phyloP scores from a whole-genome alignment of 2,888 invertebrate genomes.

The Subacronicta megacephala region DNA sequence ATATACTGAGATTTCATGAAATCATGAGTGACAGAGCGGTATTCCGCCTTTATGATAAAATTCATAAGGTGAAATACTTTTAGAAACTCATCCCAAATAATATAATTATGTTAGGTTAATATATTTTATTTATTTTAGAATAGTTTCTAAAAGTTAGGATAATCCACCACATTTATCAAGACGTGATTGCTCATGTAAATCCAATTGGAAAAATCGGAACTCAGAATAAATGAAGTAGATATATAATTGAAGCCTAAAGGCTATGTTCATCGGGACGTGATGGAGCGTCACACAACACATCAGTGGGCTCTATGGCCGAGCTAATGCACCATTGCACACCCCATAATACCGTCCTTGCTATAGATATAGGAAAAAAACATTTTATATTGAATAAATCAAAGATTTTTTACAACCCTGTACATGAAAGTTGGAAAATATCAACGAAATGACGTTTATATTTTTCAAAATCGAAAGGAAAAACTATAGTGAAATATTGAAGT shows the following conservation, averaged over 20 bases:
- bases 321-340: constrained; percentile 79
- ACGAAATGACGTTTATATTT: no score
- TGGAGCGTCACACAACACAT: constrained; percentile 73
- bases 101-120: no score
- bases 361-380: constrained; percentile 30
- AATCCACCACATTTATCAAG: background rate
- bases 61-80: no score
- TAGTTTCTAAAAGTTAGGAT: no score
- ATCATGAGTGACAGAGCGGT: no score
- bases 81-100: no score
- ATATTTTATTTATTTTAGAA: no score
- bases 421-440: background rate
- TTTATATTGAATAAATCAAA: constrained; percentile 44
- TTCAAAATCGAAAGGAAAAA: background rate
- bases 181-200: constrained; percentile 14
- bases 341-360: constrained; percentile 39
- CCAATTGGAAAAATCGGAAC: constrained; percentile 35
- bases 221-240: constrained; percentile 49
- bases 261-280: constrained; percentile 72
- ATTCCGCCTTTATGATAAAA: no score
- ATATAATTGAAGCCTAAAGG: constrained; percentile 67
- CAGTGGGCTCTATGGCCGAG: constrained; percentile 65
- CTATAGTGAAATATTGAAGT: background rate
- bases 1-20: no score
- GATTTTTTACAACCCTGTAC: constrained; percentile 22